These are phyloP conservation scores for Encarsia formosa DNA, from an alignment of 2,888 invertebrate species.

Conservation along the genomic window DNA sequence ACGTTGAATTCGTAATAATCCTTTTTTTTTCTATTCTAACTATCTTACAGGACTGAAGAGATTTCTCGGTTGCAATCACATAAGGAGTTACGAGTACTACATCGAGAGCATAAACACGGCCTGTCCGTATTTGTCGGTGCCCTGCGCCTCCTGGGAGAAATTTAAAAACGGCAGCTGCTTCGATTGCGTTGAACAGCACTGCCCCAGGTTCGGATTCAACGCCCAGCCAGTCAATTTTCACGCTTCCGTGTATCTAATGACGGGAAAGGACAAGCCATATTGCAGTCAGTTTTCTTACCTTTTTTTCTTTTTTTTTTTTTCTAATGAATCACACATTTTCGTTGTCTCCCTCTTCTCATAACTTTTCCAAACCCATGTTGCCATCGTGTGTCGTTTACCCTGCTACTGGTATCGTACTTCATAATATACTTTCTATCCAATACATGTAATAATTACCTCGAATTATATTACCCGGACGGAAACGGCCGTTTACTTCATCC, in stretches of 20 bases:
- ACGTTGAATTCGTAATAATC: too few species aligned
- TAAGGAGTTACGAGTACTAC: constrained; percentile 78
- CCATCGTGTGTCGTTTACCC: too few species aligned
- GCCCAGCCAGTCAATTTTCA: constrained; percentile 48
- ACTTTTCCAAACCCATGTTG: too few species aligned
- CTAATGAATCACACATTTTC: too few species aligned
- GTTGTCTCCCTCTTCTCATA: too few species aligned
- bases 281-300: constrained; percentile 68
- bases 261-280: constrained; percentile 66
- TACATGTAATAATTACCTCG: too few species aligned
- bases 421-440: too few species aligned
- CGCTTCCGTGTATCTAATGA: constrained; percentile 66
- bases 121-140: constrained; percentile 75
- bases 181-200: constrained; percentile 63
- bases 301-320: too few species aligned
- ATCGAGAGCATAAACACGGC: constrained; percentile 75
- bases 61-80: constrained; percentile 82
- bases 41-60: constrained; percentile 58
- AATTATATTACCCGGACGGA: too few species aligned
- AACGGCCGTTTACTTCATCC: too few species aligned
- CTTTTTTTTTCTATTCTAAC: background rate
- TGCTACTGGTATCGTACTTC: too few species aligned
- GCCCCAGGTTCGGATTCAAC: constrained; percentile 68
- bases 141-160: constrained; percentile 74
- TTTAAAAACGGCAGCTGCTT: constrained; percentile 69